phyloP scores from a whole-genome alignment of 2,797 vertebrate genomes.

The Spinus olivaceus region DNA sequence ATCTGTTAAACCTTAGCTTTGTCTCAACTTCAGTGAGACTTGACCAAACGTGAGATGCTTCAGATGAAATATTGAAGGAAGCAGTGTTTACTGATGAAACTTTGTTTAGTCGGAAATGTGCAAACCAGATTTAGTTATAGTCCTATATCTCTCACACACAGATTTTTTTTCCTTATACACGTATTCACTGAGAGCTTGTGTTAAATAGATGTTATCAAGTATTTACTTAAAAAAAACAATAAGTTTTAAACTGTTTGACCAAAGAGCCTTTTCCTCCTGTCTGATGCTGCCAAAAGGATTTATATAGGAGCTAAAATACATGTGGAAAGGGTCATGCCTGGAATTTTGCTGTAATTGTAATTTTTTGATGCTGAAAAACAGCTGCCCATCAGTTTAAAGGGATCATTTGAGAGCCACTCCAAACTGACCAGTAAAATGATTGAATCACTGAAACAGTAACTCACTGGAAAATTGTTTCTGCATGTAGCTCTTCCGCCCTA shows the following conservation, averaged over 20 bases:
- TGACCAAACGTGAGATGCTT: not conserved
- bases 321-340: conserved; percentile 28
- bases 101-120: conserved; percentile 38
- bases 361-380: conserved; percentile 19
- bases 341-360: conserved; percentile 9
- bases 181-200: not conserved
- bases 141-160: not conserved
- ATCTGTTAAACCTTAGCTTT: not conserved
- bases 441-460: not conserved
- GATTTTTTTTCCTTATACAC: not conserved
- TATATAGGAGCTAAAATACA: conserved; percentile 39
- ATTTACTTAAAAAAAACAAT: conserved; percentile 55
- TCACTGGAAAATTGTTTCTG: not conserved
- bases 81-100: conserved; percentile 31
- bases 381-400: not conserved
- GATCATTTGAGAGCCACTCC: not conserved
- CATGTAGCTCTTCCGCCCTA: not conserved
- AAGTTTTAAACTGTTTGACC: conserved; percentile 43
- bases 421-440: not conserved
- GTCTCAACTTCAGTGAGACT: not conserved
- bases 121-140: conserved; percentile 3
- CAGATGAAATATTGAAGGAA: not conserved
- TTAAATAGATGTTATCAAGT: conserved; percentile 61
- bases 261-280: conserved; percentile 39
- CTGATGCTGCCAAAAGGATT: conserved; percentile 44